These are phyloP conservation scores for Eurois occulta DNA, from an alignment of 2,888 invertebrate genomes.

Conservation along the genomic window DNA sequence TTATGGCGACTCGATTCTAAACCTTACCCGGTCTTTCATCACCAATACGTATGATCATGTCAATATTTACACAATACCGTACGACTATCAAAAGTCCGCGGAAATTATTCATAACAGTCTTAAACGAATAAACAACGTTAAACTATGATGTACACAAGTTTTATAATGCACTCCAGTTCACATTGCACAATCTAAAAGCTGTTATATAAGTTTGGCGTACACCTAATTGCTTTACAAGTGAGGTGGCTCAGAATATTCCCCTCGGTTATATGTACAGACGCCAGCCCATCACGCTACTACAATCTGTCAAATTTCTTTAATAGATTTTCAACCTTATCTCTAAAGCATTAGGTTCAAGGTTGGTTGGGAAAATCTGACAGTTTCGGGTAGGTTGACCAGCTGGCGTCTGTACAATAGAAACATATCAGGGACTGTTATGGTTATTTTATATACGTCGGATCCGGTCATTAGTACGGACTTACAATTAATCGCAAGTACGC, in stretches of 20 bases:
- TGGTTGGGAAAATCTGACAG: no score
- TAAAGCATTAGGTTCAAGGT: no score
- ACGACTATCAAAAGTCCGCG: background rate
- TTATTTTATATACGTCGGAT: no score
- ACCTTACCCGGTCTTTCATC: no score
- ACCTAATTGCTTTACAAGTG: conserved; percentile 45
- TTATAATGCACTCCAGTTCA: conserved; percentile 23
- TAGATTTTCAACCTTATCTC: no score
- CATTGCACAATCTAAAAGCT: conserved; percentile 10
- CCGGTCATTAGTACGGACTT: no score
- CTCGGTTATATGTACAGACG: background rate
- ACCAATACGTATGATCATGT: background rate
- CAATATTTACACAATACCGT: background rate
- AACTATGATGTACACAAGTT: background rate
- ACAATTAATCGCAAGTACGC: no score
- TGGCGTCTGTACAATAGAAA: background rate
- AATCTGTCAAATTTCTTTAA: no score
- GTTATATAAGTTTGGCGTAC: conserved; percentile 21
- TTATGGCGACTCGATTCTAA: no score
- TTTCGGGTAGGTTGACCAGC: no score
- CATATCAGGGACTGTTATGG: background rate
- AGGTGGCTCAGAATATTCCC: conserved; percentile 9
- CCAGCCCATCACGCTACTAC: no score
- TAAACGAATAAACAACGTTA: background rate
- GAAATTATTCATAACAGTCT: background rate